phyloP scores from a whole-genome alignment of 2,797 vertebrate genomes.

The Gallinago nigripennis region DNA sequence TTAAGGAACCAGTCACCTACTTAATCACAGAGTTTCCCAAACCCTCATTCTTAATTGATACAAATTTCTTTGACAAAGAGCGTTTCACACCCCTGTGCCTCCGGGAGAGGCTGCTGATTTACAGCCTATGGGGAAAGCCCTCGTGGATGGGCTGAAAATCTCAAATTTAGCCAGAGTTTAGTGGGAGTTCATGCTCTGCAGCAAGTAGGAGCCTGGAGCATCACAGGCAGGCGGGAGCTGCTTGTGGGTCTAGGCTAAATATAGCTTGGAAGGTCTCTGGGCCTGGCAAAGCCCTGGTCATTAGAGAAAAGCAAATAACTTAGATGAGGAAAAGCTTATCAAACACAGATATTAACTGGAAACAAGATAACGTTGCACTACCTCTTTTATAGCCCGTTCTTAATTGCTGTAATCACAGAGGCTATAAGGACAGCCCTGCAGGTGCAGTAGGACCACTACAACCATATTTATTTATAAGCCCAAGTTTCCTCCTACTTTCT shows the following conservation, averaged over 20 bases:
- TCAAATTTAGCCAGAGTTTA: not conserved
- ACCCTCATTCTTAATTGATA: not conserved
- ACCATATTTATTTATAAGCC: not conserved
- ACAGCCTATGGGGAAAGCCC: not conserved
- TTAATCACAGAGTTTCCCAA: not conserved
- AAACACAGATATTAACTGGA: constrained; percentile 3
- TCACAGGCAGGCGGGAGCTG: not conserved
- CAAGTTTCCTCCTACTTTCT: not conserved
- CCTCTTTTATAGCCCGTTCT: not conserved
- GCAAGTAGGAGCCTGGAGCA: not conserved
- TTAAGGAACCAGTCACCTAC: not conserved
- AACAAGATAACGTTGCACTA: not conserved
- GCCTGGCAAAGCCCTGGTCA: not conserved
- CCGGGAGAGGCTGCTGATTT: not conserved
- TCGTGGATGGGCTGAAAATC: not conserved
- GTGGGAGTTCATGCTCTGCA: not conserved
- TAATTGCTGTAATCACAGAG: not conserved
- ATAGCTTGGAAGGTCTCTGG: not conserved
- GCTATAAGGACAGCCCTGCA: not conserved
- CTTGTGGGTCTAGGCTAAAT: not conserved
- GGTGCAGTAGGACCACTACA: not conserved
- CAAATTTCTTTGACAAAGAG: not conserved
- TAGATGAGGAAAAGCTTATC: not conserved
- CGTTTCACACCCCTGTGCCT: not conserved
- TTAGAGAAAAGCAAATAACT: constrained; percentile 17